Evolutionary conservation across 2,113 vertebrate species (phyloP).

Genomic region (Gallinago undulata): DNA sequence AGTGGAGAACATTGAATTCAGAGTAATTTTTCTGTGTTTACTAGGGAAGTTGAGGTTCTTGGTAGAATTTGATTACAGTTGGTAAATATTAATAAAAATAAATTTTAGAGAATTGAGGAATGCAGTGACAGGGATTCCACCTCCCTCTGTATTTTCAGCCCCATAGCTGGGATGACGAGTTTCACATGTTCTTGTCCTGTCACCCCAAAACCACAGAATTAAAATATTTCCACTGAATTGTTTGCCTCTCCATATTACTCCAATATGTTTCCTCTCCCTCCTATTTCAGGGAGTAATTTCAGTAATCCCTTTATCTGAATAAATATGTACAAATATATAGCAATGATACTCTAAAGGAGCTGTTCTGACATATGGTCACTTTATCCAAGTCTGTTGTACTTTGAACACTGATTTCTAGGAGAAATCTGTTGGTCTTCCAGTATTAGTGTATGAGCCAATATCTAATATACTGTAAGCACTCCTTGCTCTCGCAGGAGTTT

Average conservation of each 20-base stretch:
- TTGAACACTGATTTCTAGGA: background rate
- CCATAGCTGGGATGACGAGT: background rate
- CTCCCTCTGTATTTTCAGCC: background rate
- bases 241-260: background rate
- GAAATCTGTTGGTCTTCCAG: background rate
- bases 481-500: background rate
- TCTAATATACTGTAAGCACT: background rate
- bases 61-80: background rate
- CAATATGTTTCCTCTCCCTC: background rate
- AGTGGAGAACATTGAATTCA: background rate
- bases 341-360: background rate
- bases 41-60: background rate
- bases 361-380: background rate
- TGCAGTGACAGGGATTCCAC: background rate
- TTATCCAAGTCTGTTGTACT: background rate
- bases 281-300: background rate
- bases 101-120: background rate
- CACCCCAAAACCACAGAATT: background rate
- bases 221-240: background rate
- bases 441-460: background rate
- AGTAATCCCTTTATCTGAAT: background rate
- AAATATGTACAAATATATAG: background rate
- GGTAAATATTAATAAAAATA: background rate
- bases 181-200: background rate
- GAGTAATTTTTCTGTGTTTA: background rate